Conservation (phyloP, 2,113 vertebrate genomes). For the Melanocharis versteri region DNA sequence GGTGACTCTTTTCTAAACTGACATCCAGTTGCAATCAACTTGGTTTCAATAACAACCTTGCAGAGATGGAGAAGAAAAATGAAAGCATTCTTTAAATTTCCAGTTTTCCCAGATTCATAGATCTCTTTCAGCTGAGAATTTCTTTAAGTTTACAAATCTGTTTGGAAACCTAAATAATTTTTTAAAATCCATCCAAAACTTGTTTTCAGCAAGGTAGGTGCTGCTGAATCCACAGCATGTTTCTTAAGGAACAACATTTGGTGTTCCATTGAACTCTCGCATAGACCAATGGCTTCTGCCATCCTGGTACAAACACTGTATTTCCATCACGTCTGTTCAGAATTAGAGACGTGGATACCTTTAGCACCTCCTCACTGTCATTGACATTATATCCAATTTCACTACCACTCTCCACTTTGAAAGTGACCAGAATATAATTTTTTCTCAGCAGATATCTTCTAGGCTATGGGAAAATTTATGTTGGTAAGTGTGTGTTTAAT, state of each 20-base stretch:
- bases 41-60: neutral
- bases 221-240: neutral
- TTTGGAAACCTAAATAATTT: neutral
- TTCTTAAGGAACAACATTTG: neutral
- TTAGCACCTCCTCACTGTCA: neutral
- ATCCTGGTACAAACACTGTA: neutral
- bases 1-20: neutral
- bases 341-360: neutral
- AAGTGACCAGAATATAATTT: neutral
- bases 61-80: neutral
- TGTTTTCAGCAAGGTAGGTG: neutral
- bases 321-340: neutral
- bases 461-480: neutral
- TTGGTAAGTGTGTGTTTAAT: neutral
- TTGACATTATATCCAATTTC: neutral
- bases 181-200: neutral
- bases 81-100: neutral
- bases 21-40: neutral
- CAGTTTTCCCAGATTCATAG: neutral
- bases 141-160: neutral
- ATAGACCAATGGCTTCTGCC: neutral
- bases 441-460: neutral
- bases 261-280: neutral
- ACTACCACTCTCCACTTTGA: neutral
- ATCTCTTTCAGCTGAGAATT: neutral